Evolutionary conservation across 2,113 vertebrate species (phyloP), one percentile per base, ranked within the genome.

Genomic region (Gobiocypris rarus): DNA sequence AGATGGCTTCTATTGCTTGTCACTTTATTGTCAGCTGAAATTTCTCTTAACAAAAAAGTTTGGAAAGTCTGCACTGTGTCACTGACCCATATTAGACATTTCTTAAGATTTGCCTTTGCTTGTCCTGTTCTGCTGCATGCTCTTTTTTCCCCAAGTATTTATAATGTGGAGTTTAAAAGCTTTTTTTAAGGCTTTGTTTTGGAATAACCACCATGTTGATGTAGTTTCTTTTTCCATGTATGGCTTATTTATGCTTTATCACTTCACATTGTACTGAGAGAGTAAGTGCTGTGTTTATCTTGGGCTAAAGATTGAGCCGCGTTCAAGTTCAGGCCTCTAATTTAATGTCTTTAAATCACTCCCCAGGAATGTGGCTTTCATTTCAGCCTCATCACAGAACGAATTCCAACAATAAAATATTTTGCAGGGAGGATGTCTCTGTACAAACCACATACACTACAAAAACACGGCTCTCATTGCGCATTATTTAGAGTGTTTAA

Each of bases 401-500:
- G 58, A 73, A 86, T 85, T 83, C 81, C 86, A 43, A 43, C 80
- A 81, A 80, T 81, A 54, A 89, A 88, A 86, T 50, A 79, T 86
- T 80, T 83, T 31, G 19, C 76, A 24, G 73, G 17, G 81, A 88
- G 88, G 52, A 73, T 81, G 78, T 86, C 31, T 86, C 67, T 45
- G 77, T 34, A 52, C 58, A 38, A 22, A 86, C 74, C 56, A 45
- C 80, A 56, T 84, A 84, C 59, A 70, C 78, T 85, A 83, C 54
- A 65, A 85, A 77, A 85, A 84, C 59, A 81, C 31, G 45, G 50
- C 31, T 56, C 84, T 78, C 59, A 5, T 76, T 58, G 45, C 76
- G 26, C 79, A 89, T 87, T 84, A 83, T 87, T 88, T 84, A 83
- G 78, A 87, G 87, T 52, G 76, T 88, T 88, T 86, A 89, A 85